Percentiles rank a stretch among this genome's conserved stretches.
phyloP scores from a whole-genome alignment of 2,888 invertebrate genomes.

The Cacoxenus indagator region DNA sequence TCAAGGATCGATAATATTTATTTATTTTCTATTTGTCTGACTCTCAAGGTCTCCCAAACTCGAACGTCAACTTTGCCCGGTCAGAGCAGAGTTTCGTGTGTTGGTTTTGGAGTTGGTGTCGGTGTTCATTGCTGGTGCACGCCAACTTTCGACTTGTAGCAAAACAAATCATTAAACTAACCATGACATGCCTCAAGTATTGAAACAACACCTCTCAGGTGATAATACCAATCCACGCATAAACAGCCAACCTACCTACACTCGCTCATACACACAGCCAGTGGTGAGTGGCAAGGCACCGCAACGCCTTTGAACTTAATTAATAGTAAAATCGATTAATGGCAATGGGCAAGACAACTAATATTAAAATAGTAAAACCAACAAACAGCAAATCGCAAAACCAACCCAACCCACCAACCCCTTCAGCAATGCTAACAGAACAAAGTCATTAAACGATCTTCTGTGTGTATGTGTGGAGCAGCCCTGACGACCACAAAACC shows the following conservation, averaged over 20 bases:
- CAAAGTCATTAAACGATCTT: too few species aligned
- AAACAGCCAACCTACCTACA: neutral
- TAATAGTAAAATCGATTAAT: slow-evolving; percentile 38
- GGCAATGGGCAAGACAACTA: neutral
- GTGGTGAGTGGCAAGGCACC: neutral
- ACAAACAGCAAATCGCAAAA: too few species aligned
- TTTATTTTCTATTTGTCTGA: neutral
- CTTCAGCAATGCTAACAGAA: too few species aligned
- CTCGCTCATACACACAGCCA: neutral
- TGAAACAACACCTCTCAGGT: slow-evolving; percentile 18
- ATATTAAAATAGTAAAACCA: too few species aligned
- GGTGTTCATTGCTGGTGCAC: too few species aligned
- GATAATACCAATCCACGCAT: neutral
- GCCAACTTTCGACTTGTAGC: neutral
- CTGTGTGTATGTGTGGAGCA: too few species aligned
- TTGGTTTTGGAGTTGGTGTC: too few species aligned
- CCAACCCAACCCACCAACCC: too few species aligned
- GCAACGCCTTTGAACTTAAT: slow-evolving; percentile 25
- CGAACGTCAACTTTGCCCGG: too few species aligned
- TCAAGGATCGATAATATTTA: neutral
- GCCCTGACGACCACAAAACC: too few species aligned
- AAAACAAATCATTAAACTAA: slow-evolving; percentile 38
- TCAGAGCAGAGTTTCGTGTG: too few species aligned
- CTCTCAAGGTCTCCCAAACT: too few species aligned
- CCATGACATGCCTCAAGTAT: slow-evolving; percentile 1